Evolutionary conservation across 2,113 vertebrate genomes (phyloP).

Genomic region (Leiothrix lutea): DNA sequence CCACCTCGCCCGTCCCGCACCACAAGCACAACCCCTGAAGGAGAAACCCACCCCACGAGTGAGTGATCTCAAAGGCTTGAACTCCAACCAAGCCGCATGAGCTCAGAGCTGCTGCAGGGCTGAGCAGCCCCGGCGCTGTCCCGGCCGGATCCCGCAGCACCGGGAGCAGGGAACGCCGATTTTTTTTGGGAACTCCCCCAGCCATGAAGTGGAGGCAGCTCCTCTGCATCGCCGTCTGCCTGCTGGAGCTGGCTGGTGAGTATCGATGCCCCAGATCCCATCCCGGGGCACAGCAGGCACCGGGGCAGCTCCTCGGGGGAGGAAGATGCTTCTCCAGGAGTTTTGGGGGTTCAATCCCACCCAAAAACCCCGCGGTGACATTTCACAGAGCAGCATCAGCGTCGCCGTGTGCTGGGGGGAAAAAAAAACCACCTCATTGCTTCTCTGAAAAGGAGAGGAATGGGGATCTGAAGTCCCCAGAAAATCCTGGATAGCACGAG

Average conservation of each 20-base stretch:
- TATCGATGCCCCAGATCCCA: background rate
- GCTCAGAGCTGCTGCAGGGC: conserved; percentile 36
- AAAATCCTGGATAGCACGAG: fast-evolving
- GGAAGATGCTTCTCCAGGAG: background rate
- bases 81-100: conserved; percentile 1
- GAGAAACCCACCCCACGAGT: conserved; percentile 42
- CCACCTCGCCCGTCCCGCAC: conserved; percentile 41
- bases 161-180: conserved; percentile 32
- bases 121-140: background rate
- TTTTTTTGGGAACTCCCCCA: background rate
- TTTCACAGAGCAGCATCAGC: background rate
- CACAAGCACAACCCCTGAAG: conserved; percentile 51
- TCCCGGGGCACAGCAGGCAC: background rate
- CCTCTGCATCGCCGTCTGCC: conserved; percentile 40
- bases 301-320: background rate
- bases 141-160: background rate
- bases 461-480: fast-evolving
- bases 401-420: fast-evolving
- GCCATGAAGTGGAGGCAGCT: conserved; percentile 54
- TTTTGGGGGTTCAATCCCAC: fast-evolving
- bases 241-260: conserved; percentile 69
- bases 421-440: background rate
- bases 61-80: conserved; percentile 55
- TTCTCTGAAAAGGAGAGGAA: background rate
- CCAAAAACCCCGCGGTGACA: fast-evolving